Percentiles rank a stretch among this genome's conserved stretches.
These are phyloP conservation scores for Alloplasta piceator DNA, from an alignment of 2,888 invertebrate genomes.

Conservation along the genomic window DNA sequence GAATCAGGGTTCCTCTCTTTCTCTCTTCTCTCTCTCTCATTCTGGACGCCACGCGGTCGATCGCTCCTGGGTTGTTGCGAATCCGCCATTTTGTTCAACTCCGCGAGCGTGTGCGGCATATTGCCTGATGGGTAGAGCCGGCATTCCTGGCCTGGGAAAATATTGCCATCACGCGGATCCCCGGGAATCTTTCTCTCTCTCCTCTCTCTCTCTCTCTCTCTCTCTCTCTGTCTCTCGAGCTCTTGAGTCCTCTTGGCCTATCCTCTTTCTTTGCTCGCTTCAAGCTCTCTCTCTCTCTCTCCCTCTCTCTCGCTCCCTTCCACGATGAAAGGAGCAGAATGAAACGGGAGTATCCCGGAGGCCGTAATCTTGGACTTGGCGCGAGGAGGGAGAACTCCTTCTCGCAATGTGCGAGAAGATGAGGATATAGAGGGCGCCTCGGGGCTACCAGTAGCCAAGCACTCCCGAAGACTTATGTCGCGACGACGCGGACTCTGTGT, in stretches of 20 bases:
- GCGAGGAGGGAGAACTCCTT: background rate
- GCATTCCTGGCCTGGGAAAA: slow-evolving; percentile 78
- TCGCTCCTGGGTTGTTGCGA: slow-evolving; percentile 72
- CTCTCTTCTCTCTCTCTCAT: slow-evolving; percentile 70
- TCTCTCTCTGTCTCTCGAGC: slow-evolving; percentile 2
- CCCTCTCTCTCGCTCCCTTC: too few relatives aligned
- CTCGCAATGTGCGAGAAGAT: background rate
- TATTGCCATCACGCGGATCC: slow-evolving; percentile 72
- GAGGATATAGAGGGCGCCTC: slow-evolving; percentile 43
- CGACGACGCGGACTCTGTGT: slow-evolving; percentile 4
- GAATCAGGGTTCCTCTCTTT: too few relatives aligned
- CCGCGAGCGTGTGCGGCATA: slow-evolving; percentile 78
- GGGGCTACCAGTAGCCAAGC: slow-evolving; percentile 49
- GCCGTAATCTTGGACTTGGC: slow-evolving; percentile 56
- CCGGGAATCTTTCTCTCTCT: slow-evolving; percentile 58
- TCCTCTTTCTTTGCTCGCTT: background rate
- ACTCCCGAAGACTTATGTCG: slow-evolving; percentile 38
- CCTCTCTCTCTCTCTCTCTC: background rate
- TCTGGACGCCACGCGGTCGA: slow-evolving; percentile 77
- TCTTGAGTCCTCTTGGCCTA: background rate
- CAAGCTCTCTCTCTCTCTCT: background rate
- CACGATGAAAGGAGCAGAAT: slow-evolving; percentile 43
- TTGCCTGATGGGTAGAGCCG: slow-evolving; percentile 70
- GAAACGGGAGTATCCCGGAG: slow-evolving; percentile 50
- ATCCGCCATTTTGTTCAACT: slow-evolving; percentile 80